Base-by-base conservation (phyloP, 2,797 vertebrate species). In the Florisuga fusca region DNA sequence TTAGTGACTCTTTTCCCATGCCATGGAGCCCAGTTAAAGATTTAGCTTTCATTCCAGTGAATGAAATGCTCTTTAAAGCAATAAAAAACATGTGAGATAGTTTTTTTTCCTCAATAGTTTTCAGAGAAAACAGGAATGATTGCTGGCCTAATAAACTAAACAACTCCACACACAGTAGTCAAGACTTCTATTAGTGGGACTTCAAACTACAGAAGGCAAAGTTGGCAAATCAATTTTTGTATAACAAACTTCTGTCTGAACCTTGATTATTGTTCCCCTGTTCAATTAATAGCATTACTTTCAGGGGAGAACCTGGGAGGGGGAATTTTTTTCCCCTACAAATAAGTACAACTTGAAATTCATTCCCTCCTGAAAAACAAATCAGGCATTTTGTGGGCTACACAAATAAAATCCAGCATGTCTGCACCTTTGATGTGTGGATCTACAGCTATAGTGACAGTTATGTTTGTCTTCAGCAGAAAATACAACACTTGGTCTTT, bases 361-460 rank as follows among this genome's bases (percentile, higher is more conserved):
- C 91, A 87, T 95, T 96, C 69, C 43, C 66, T 87, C 93, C 89
- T 80, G 77, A 90, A 84, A 84, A 85, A 5, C 41, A 51, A 91
- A 93, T 80, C 33, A n/a, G 68, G 33, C 25, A 58, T 76, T n/a
- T 43, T 31, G 15, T 16, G 12, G 14, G 36, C 58, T 50, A 68
- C 23, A 20, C 9, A 23, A 33, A 43, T 8, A 16, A 10, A 87
- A 89, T 53, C 67, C 93, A 83, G 74, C 55, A 84, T 89, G 82
- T 90, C 72, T 31, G 17, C 84, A 41, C 54, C 71, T 8, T 67
- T 81, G 57, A 36, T 79, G 33, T 25, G 18, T 46, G 67, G 51
- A 50, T 31, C 22, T 31, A 57, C 58, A 72, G 53, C 84, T 83
- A 71, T 76, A 88, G 10, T 34, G 33, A 55, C 82, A 91, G 82